phyloP scores from a whole-genome alignment of 1,140 invertebrate species.

The Limonius californicus region DNA sequence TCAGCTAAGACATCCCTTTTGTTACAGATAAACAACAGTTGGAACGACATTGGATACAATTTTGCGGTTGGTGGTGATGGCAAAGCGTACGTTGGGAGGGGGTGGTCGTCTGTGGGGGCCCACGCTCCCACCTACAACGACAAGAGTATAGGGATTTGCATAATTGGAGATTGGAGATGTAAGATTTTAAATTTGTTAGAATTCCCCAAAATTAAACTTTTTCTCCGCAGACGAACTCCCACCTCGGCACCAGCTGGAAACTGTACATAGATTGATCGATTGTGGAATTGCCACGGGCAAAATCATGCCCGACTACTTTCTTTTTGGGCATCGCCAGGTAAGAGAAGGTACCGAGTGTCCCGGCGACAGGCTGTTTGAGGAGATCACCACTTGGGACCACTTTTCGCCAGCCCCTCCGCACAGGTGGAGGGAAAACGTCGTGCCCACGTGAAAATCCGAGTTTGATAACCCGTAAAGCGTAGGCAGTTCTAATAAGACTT shows the following conservation, averaged over 20 bases:
- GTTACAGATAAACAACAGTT: slow-evolving; percentile 51
- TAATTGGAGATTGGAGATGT: slow-evolving; percentile 67
- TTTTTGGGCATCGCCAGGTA: slow-evolving; percentile 68
- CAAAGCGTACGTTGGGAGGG: slow-evolving; percentile 68
- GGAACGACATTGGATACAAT: slow-evolving; percentile 71
- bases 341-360: slow-evolving; percentile 64
- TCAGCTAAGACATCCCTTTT: too few relatives aligned
- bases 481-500: too few relatives aligned
- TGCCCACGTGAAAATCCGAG: too few relatives aligned
- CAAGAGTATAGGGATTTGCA: slow-evolving; percentile 67
- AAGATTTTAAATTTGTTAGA: too few relatives aligned
- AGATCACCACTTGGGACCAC: slow-evolving; percentile 63
- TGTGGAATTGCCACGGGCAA: slow-evolving; percentile 58
- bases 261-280: slow-evolving; percentile 57
- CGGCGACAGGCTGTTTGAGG: slow-evolving; percentile 58
- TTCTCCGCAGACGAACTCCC: slow-evolving; percentile 53
- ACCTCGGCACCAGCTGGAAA: slow-evolving; percentile 56
- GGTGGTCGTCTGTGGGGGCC: slow-evolving; percentile 68
- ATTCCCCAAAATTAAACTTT: too few relatives aligned
- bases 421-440: too few relatives aligned
- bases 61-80: slow-evolving; percentile 78
- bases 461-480: too few relatives aligned
- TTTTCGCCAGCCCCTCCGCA: slow-evolving; percentile 41
- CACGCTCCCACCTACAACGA: slow-evolving; percentile 68
- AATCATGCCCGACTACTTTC: slow-evolving; percentile 58